Percentiles rank a stretch among this genome's conserved stretches.
Evolutionary conservation across 2,797 vertebrate genomes (phyloP).

Genomic region (Hoplostethus mediterraneus): DNA sequence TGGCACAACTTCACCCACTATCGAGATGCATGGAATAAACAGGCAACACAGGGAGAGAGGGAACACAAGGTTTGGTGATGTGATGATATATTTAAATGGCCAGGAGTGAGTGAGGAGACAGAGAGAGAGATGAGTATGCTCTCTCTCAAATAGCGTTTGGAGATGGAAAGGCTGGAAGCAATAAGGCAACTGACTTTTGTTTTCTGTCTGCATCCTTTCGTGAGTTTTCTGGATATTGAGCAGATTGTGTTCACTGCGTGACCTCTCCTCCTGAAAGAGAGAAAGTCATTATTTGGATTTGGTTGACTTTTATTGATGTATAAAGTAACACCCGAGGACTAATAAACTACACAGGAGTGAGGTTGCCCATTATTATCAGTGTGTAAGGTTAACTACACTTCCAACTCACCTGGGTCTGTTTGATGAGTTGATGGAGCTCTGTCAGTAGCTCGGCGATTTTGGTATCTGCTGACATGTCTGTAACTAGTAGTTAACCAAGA

Average conservation of each 20-base stretch:
- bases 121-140: neutral
- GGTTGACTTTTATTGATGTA: neutral
- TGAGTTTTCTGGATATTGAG: constrained; percentile 97
- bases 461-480: constrained; percentile 90
- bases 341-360: neutral
- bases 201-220: constrained; percentile 95
- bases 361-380: neutral
- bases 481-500: constrained; percentile 26
- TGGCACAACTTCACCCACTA: too few relatives aligned
- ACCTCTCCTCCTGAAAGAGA: constrained; percentile 89
- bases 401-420: constrained; percentile 89
- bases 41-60: too few relatives aligned
- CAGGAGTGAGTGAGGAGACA: neutral
- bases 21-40: too few relatives aligned
- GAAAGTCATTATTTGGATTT: neutral
- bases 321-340: neutral
- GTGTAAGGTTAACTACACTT: neutral
- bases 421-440: constrained; percentile 93
- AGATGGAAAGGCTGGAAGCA: neutral
- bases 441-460: constrained; percentile 91
- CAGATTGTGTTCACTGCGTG: constrained; percentile 93
- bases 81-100: neutral
- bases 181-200: constrained; percentile 86
- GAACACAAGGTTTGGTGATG: neutral
- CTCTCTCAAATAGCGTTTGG: neutral